A percentile compares a stretch with the other conserved stretches of the same genome.
Evolutionary conservation across 2,797 vertebrate species (phyloP).

Genomic region (Vultur gryphus): DNA sequence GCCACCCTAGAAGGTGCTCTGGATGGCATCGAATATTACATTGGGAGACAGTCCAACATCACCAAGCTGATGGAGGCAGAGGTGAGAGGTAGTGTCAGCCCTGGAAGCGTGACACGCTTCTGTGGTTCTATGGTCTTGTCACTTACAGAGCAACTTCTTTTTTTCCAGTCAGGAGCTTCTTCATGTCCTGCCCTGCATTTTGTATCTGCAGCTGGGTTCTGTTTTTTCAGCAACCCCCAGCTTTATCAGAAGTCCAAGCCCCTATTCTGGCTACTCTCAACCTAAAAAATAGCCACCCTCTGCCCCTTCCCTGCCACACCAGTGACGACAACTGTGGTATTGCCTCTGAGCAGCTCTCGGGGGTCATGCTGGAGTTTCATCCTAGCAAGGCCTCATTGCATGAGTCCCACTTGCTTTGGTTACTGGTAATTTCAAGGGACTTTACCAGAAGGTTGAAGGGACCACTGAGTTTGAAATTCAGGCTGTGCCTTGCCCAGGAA

Average conservation of each 20-base stretch:
- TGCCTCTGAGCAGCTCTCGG: neutral
- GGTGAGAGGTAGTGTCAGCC: conserved; percentile 63
- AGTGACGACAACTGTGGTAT: neutral
- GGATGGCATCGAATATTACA: conserved; percentile 89
- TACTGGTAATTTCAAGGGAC: neutral
- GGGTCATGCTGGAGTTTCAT: neutral
- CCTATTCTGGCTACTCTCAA: neutral
- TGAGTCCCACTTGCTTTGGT: neutral
- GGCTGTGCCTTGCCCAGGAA: neutral
- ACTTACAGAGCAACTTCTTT: neutral
- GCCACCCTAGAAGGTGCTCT: conserved; percentile 86
- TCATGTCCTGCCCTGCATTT: neutral
- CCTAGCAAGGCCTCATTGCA: neutral
- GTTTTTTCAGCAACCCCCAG: neutral
- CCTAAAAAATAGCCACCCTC: neutral
- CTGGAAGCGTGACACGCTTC: accelerated
- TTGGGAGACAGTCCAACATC: conserved; percentile 87
- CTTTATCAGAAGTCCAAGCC: neutral
- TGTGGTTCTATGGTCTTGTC: neutral
- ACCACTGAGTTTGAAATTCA: neutral
- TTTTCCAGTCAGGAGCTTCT: neutral
- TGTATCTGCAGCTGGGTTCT: neutral
- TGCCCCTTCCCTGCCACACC: neutral
- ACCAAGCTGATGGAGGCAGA: conserved; percentile 84
- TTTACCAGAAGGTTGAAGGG: neutral